Percentiles rank a stretch among this genome's conserved stretches.
phyloP scores from a whole-genome alignment of 2,113 vertebrate species.

The Panthera tigris region DNA sequence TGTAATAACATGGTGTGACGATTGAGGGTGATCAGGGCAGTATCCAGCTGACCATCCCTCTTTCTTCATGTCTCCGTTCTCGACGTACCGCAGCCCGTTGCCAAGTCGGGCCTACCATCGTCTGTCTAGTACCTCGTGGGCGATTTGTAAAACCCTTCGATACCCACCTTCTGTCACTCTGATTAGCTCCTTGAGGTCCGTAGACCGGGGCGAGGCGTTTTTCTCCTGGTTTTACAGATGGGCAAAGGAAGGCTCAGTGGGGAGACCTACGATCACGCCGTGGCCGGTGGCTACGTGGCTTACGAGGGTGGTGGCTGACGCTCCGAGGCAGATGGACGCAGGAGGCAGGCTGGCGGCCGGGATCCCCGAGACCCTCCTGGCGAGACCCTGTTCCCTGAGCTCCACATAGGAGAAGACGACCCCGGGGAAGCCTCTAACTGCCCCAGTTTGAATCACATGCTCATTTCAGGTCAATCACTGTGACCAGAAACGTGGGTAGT shows the following conservation, averaged over 20 bases:
- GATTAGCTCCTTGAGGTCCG: not conserved
- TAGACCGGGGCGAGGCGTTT: not conserved
- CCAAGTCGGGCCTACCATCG: too few species aligned
- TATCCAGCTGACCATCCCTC: not conserved
- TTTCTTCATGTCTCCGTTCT: not conserved
- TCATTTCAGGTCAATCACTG: too few species aligned
- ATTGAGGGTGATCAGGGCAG: not conserved
- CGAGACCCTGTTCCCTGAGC: not conserved
- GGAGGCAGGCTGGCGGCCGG: not conserved
- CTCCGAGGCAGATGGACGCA: not conserved
- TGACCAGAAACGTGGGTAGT: not conserved
- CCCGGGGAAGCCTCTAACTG: not conserved
- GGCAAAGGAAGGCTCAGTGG: not conserved
- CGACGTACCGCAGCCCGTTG: too few species aligned
- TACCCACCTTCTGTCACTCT: not conserved
- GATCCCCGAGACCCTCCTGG: not conserved
- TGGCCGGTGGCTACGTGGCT: not conserved
- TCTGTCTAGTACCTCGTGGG: not conserved
- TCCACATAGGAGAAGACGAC: not conserved
- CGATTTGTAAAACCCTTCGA: not conserved
- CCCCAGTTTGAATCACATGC: not conserved
- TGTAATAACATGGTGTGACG: not conserved
- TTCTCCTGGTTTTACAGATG: not conserved
- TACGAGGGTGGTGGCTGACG: not conserved
- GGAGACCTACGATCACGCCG: not conserved